These are phyloP conservation scores for Plecotus auritus DNA, from an alignment of 2,113 vertebrate genomes.

Conservation along the genomic window DNA sequence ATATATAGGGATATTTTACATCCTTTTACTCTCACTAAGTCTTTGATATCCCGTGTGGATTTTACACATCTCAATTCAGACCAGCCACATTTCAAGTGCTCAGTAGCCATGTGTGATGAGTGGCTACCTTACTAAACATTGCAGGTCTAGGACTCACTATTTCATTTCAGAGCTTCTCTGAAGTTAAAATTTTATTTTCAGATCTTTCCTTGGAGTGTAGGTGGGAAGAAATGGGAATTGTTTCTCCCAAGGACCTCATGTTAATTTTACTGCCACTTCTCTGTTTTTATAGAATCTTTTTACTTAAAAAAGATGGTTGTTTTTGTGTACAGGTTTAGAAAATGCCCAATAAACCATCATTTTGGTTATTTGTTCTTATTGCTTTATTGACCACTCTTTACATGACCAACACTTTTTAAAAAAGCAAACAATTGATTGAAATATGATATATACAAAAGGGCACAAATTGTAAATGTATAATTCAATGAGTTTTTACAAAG, in stretches of 20 bases:
- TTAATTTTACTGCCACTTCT: background rate
- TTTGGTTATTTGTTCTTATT: background rate
- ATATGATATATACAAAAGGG: background rate
- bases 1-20: background rate
- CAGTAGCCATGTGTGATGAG: background rate
- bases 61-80: background rate
- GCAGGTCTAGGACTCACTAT: background rate
- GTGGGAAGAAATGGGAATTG: background rate
- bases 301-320: background rate
- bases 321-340: background rate
- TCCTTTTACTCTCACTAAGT: background rate
- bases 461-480: background rate
- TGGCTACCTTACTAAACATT: background rate
- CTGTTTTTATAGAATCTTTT: slow-evolving; percentile 13
- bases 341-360: background rate
- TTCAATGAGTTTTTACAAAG: background rate
- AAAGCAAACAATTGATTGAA: background rate
- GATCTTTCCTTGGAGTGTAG: background rate
- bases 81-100: background rate
- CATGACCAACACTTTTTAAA: background rate
- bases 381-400: background rate
- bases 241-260: background rate
- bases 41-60: background rate
- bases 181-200: background rate
- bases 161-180: background rate